Evolutionary conservation across 35 echinoderm and acorn worm species (phyloP).

Genomic region (Diadema setosum): DNA sequence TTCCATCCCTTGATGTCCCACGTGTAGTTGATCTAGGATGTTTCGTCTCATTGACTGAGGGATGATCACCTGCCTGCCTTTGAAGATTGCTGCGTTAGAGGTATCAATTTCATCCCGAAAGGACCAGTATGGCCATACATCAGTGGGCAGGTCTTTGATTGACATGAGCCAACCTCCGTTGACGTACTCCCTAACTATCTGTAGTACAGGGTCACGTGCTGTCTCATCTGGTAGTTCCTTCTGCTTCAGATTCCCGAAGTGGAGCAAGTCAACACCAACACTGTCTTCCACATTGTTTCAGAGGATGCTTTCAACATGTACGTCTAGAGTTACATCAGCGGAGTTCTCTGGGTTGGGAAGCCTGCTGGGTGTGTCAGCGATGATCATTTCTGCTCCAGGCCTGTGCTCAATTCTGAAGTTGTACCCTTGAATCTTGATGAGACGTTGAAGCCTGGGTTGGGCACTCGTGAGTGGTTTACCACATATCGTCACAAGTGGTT

Average conservation of each 20-base stretch:
- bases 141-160: no score
- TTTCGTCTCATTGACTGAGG: no score
- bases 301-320: slow-evolving; percentile 15
- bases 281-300: background rate
- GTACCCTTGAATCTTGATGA: slow-evolving; percentile 68
- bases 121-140: no score
- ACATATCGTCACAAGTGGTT: slow-evolving; percentile 54
- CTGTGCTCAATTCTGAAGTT: slow-evolving; percentile 42
- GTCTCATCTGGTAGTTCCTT: slow-evolving; percentile 36
- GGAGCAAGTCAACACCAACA: background rate
- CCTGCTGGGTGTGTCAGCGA: slow-evolving; percentile 53
- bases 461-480: slow-evolving; percentile 67
- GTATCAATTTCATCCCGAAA: no score
- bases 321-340: slow-evolving; percentile 7
- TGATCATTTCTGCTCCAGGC: no score
- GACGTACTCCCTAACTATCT: background rate
- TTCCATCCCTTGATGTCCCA: background rate
- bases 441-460: no score
- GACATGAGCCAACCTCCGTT: slow-evolving; percentile 40
- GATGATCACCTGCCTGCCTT: no score
- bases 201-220: background rate
- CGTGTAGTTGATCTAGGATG: no score
- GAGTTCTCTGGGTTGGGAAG: slow-evolving; percentile 26
- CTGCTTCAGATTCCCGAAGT: slow-evolving; percentile 28
- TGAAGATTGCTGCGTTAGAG: no score